Conservation (phyloP, 2,113 vertebrate species). For the Oophaga pumilio region DNA sequence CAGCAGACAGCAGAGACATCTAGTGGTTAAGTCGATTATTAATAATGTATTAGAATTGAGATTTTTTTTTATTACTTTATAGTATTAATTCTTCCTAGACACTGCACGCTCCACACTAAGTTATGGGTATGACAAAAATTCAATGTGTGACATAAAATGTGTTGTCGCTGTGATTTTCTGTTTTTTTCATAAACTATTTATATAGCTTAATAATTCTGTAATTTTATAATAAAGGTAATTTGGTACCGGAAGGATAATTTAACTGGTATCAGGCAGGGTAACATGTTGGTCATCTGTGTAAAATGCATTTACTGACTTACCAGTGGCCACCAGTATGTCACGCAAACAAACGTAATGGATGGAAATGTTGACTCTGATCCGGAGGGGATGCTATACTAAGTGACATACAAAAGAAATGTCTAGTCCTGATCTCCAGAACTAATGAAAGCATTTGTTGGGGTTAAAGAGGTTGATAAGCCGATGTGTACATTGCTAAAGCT, state of each 20-base stretch:
- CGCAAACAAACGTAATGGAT: not conserved
- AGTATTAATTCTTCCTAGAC: no score
- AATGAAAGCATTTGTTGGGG: conserved; percentile 13
- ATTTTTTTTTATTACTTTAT: not conserved
- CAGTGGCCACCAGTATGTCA: not conserved
- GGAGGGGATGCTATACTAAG: not conserved
- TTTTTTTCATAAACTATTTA: no score
- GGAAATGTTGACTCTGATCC: not conserved
- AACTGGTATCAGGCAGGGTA: not conserved
- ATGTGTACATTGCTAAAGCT: not conserved
- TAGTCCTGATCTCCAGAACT: not conserved
- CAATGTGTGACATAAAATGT: no score
- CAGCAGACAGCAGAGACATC: not conserved
- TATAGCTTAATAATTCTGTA: no score
- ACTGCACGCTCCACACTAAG: no score
- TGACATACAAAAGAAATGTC: conserved; percentile 8
- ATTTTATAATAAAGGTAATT: no score
- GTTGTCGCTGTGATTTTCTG: no score
- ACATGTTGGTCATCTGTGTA: not conserved
- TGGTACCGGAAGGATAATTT: not conserved
- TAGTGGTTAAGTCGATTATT: not conserved
- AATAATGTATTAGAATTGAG: not conserved
- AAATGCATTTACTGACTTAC: not conserved
- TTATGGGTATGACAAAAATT: no score
- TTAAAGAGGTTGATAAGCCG: not conserved